Evolutionary conservation across 2,888 invertebrate genomes (phyloP).

Genomic region (Didymodactylos carnosus): DNA sequence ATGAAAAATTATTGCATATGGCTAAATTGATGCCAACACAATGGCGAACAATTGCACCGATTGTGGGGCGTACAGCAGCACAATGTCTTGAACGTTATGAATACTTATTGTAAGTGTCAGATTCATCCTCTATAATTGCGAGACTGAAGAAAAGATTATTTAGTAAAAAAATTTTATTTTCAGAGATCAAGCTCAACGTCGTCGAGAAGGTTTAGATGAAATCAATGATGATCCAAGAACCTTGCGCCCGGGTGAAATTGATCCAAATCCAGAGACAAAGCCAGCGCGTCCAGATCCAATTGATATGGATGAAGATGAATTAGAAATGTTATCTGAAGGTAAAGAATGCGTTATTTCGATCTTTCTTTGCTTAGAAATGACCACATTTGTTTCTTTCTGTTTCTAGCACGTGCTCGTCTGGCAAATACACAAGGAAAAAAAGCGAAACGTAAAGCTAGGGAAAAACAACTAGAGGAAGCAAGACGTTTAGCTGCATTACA

Average conservation of each 20-base stretch:
- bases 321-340: constrained; percentile 88
- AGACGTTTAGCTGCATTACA: constrained; percentile 81
- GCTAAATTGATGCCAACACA: constrained; percentile 99
- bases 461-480: constrained; percentile 94
- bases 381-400: too few relatives aligned
- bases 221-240: constrained; percentile 61
- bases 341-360: not conserved
- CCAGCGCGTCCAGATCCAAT: constrained; percentile 96
- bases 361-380: not conserved
- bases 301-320: constrained; percentile 98
- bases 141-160: too few relatives aligned
- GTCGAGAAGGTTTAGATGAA: constrained; percentile 26
- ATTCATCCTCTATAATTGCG: too few relatives aligned
- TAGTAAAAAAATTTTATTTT: not conserved
- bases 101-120: constrained; percentile 74
- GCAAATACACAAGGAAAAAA: constrained; percentile 85
- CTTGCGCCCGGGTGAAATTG: constrained; percentile 93
- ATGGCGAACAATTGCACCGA: constrained; percentile 97
- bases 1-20: constrained; percentile 84
- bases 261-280: constrained; percentile 97
- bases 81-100: constrained; percentile 95
- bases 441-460: constrained; percentile 55
- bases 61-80: constrained; percentile 91
- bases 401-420: constrained; percentile 74
- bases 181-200: constrained; percentile 16